These are phyloP conservation scores for Nothocercus julius DNA, from an alignment of 2,113 vertebrate genomes.

Conservation along the genomic window DNA sequence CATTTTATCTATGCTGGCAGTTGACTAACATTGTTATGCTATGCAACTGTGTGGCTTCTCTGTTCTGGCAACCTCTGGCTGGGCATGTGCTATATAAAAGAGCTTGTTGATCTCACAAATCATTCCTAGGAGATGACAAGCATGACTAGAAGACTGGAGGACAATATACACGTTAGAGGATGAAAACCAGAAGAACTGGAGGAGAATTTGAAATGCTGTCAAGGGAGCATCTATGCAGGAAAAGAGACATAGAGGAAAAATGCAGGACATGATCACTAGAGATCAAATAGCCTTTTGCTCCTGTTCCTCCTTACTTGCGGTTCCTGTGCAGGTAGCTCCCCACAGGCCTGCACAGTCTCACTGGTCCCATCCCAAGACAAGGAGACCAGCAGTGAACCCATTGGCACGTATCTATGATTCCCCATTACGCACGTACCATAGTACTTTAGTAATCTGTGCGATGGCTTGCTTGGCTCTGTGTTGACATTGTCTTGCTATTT, in stretches of 20 bases:
- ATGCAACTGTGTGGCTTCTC: constrained; percentile 54
- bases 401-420: neutral
- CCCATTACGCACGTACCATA: neutral
- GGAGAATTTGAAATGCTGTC: neutral
- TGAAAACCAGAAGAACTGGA: neutral
- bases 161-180: neutral
- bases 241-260: neutral
- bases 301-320: neutral
- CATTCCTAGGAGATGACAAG: constrained; percentile 47
- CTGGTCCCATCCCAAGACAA: neutral
- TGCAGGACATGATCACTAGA: neutral
- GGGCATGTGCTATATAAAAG: constrained; percentile 17
- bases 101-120: constrained; percentile 20
- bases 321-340: neutral
- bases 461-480: constrained; percentile 3
- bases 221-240: neutral
- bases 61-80: constrained; percentile 60
- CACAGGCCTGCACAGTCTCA: accelerated
- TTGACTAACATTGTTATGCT: constrained; percentile 22
- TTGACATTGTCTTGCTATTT: constrained; percentile 51
- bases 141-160: constrained; percentile 24
- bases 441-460: neutral
- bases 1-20: constrained; percentile 27
- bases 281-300: neutral
- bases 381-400: neutral